Evolutionary conservation across 2,797 vertebrate species (phyloP).

Genomic region (Bovichtus diacanthus): DNA sequence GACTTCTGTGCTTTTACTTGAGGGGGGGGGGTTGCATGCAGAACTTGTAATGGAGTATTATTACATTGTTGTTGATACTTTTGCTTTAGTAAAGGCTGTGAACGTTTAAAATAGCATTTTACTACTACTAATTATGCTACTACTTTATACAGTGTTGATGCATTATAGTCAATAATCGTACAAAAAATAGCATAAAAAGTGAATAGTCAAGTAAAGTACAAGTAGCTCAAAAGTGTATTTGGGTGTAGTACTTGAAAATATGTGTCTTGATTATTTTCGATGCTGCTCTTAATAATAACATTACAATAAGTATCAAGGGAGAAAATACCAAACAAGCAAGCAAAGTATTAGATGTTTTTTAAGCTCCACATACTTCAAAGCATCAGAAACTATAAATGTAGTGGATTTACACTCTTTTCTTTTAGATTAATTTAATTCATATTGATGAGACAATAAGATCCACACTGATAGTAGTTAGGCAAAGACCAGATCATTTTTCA

Average conservation of each 20-base stretch:
- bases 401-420: neutral
- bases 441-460: neutral
- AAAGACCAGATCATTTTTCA: neutral
- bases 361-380: neutral
- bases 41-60: neutral
- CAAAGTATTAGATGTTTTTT: neutral
- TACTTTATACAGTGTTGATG: neutral
- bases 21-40: neutral
- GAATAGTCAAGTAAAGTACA: neutral
- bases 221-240: neutral
- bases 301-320: too few relatives aligned
- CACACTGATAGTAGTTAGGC: neutral
- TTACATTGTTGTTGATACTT: neutral
- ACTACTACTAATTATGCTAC: neutral
- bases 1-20: neutral
- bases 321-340: neutral
- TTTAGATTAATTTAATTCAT: neutral
- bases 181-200: too few relatives aligned
- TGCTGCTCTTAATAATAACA: neutral
- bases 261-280: neutral
- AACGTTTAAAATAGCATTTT: neutral
- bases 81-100: neutral
- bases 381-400: neutral
- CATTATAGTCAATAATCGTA: neutral
- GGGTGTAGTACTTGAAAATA: neutral